A percentile compares a stretch with the other conserved stretches of the same genome.
These are phyloP conservation scores for Lepidothrix coronata DNA, from an alignment of 2,113 vertebrate genomes.

Conservation along the genomic window DNA sequence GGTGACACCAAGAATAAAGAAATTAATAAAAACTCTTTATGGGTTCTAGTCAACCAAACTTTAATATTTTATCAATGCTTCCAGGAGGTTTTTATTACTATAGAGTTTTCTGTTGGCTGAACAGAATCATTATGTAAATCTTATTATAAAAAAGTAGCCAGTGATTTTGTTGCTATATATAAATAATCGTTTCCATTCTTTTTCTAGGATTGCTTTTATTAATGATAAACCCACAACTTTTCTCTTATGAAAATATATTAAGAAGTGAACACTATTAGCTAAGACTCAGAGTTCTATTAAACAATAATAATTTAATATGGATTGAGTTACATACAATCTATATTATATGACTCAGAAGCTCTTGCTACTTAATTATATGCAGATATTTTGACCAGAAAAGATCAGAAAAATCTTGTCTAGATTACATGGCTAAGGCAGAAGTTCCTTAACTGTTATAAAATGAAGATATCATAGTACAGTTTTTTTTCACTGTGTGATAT, in stretches of 20 bases:
- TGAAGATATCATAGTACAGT: fast-evolving
- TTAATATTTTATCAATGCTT: background rate
- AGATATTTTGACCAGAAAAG: background rate
- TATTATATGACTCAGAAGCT: background rate
- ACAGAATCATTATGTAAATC: background rate
- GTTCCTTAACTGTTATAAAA: background rate
- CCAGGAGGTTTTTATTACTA: background rate
- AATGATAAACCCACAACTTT: background rate
- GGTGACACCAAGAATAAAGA: background rate
- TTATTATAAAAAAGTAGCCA: background rate
- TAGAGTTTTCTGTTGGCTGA: background rate
- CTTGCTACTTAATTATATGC: background rate
- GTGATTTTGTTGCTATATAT: background rate
- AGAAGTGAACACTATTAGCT: background rate
- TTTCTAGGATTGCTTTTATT: background rate
- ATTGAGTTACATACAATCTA: background rate
- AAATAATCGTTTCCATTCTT: background rate
- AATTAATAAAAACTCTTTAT: background rate
- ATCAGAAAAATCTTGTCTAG: background rate
- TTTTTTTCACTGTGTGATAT: background rate
- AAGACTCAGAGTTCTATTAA: background rate
- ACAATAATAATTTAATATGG: background rate
- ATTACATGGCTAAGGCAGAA: background rate
- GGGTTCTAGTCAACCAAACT: background rate
- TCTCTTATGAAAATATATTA: background rate